Conservation (phyloP, 2,888 invertebrate genomes). For the Zaprionus bogoriensis region DNA sequence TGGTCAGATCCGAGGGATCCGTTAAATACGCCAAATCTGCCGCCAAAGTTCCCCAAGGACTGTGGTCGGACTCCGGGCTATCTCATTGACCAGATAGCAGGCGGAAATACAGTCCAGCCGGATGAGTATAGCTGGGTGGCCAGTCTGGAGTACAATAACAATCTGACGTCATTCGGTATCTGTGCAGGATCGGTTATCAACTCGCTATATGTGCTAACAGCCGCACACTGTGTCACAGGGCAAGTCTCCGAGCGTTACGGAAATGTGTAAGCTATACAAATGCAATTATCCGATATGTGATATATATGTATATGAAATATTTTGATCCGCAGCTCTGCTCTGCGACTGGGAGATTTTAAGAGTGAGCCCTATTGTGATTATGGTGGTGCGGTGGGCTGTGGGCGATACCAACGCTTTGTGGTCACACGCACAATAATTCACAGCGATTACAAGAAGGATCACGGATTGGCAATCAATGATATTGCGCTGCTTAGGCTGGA, state of each 20-base stretch:
- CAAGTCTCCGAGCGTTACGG: neutral
- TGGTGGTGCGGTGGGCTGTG: neutral
- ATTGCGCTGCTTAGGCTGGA: neutral
- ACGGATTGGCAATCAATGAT: neutral
- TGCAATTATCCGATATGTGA: no score
- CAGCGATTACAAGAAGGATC: neutral
- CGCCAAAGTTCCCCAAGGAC: neutral
- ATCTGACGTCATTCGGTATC: neutral
- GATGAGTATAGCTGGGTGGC: neutral
- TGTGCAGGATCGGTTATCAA: neutral
- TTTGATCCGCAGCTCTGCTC: no score
- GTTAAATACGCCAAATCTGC: neutral
- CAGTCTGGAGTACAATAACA: neutral
- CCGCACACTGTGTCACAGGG: neutral
- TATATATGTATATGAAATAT: neutral
- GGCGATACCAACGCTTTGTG: neutral
- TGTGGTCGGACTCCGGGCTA: neutral
- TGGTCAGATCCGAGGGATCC: no score
- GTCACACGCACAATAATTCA: neutral
- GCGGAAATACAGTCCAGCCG: neutral
- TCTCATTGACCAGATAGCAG: neutral
- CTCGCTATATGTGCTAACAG: neutral
- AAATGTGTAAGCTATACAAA: neutral
- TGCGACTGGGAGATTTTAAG: neutral
- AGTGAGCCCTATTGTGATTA: neutral